Conservation (phyloP, 2,113 vertebrate species). For the Ochotona princeps region DNA sequence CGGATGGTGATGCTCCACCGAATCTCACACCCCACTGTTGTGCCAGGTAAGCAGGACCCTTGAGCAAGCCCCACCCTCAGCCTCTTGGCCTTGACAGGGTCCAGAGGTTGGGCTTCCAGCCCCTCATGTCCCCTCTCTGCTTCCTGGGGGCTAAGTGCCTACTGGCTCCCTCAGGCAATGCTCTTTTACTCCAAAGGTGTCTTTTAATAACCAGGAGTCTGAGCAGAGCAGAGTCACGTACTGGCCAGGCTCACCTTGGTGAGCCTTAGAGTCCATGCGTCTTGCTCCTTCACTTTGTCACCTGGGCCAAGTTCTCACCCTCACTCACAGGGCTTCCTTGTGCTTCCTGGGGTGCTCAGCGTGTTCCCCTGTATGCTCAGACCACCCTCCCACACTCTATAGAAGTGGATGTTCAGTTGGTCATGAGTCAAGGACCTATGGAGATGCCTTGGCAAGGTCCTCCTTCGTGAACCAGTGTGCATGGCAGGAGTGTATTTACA, state of each 20-base stretch:
- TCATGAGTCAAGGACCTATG: neutral
- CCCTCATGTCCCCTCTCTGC: neutral
- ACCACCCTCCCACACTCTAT: neutral
- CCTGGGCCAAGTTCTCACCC: neutral
- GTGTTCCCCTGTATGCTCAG: neutral
- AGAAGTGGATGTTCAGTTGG: neutral
- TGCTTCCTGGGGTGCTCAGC: neutral
- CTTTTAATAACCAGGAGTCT: neutral
- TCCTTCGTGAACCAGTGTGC: accelerated
- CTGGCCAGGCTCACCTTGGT: neutral
- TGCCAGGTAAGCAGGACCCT: neutral
- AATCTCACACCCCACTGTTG: neutral
- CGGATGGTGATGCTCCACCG: neutral
- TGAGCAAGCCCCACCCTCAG: too few relatives aligned
- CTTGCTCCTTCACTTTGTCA: neutral
- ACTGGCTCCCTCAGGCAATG: accelerated
- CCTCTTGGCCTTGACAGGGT: too few relatives aligned
- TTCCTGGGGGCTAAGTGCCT: neutral
- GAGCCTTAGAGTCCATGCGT: neutral
- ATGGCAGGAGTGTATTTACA: neutral
- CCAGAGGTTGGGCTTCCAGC: neutral
- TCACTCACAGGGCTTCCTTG: too few relatives aligned
- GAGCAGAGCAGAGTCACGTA: neutral
- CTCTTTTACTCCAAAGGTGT: neutral
- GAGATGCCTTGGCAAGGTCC: neutral